These are phyloP conservation scores for Amphiprion clarkii DNA, from an alignment of 2,797 vertebrate species.

Conservation along the genomic window DNA sequence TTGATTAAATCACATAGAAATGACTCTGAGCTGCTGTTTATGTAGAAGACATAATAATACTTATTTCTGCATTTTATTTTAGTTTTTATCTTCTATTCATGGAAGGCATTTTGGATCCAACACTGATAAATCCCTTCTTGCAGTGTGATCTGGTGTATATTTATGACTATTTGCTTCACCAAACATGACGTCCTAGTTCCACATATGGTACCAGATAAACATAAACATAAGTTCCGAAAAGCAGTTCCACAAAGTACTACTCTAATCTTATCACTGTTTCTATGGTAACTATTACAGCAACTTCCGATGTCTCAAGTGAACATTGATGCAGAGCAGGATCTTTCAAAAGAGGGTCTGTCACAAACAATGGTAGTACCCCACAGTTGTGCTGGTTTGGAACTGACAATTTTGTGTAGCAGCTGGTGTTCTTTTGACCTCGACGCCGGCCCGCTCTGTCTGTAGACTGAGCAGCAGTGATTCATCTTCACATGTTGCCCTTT, in stretches of 20 bases:
- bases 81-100: neutral
- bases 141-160: neutral
- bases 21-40: neutral
- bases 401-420: conserved; percentile 61
- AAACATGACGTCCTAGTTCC: too few species aligned
- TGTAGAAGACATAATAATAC: neutral
- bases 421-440: conserved; percentile 57
- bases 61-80: neutral
- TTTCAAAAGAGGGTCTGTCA: conserved; percentile 41
- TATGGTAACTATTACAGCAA: conserved; percentile 44
- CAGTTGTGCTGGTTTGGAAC: conserved; percentile 52
- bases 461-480: conserved; percentile 59
- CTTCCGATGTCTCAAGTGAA: conserved; percentile 15
- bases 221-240: too few species aligned
- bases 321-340: conserved; percentile 19
- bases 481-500: conserved; percentile 71
- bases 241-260: too few species aligned
- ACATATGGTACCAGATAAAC: too few species aligned
- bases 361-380: conserved; percentile 32
- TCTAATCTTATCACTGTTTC: conserved; percentile 45
- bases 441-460: conserved; percentile 38
- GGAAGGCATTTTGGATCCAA: neutral
- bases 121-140: neutral
- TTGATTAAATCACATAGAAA: conserved; percentile 18
- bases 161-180: neutral